Percentiles rank a stretch among this genome's conserved stretches.
Evolutionary conservation across 2,113 vertebrate genomes (phyloP).

Genomic region (Takifugu bimaculatus): DNA sequence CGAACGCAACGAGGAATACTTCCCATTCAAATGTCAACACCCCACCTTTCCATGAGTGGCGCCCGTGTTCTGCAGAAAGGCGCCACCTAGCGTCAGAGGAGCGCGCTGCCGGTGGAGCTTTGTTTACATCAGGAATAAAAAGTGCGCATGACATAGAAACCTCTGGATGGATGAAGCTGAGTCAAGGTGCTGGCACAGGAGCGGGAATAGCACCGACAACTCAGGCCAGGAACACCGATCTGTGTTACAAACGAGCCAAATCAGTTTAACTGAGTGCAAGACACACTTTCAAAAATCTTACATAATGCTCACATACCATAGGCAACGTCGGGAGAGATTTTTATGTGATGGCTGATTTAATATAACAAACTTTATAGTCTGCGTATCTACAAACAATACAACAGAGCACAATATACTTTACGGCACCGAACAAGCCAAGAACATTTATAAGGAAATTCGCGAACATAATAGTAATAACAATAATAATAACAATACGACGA

Average conservation of each 20-base stretch:
- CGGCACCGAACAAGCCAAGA: no score
- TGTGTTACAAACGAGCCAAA: background rate
- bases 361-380: background rate
- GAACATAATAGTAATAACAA: no score
- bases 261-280: background rate
- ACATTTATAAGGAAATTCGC: no score
- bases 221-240: background rate
- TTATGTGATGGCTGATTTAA: no score
- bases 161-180: conserved; percentile 62
- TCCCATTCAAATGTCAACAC: background rate
- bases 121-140: conserved; percentile 80
- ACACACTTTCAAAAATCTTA: background rate
- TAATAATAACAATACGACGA: background rate
- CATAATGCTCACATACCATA: background rate
- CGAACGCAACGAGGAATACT: background rate
- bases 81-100: conserved; percentile 44
- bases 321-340: no score
- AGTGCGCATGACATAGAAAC: conserved; percentile 75
- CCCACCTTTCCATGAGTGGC: background rate
- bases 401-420: no score
- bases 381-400: background rate
- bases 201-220: background rate
- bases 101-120: conserved; percentile 38
- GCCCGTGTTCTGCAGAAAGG: conserved; percentile 10
- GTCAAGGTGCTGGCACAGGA: conserved; percentile 30